Conservation (phyloP, 2,113 vertebrate species). For the Vidua macroura region DNA sequence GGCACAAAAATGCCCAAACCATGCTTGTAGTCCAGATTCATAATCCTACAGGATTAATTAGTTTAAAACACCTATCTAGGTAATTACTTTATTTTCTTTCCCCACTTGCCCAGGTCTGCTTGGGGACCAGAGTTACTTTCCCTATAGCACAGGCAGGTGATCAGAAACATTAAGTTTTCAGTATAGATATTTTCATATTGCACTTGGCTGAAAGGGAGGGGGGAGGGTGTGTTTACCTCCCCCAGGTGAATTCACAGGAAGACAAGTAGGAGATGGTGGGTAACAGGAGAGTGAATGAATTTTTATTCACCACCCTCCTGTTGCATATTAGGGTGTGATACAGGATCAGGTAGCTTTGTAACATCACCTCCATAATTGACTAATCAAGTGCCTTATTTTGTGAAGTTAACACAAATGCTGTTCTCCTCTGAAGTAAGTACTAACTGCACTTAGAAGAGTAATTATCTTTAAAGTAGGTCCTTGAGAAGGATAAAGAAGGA, state of each 20-base stretch:
- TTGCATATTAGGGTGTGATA: not conserved
- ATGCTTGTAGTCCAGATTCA: not conserved
- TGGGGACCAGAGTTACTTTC: not conserved
- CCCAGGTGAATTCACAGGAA: not conserved
- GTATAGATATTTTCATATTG: not conserved
- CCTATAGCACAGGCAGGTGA: not conserved
- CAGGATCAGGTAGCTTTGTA: not conserved
- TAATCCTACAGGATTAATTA: not conserved
- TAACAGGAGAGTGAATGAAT: not conserved
- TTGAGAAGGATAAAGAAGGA: not conserved
- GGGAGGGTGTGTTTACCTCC: not conserved
- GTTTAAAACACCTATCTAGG: not conserved
- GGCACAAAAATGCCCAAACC: not conserved
- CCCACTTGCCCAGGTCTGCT: not conserved
- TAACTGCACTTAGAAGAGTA: not conserved
- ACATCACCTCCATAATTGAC: not conserved
- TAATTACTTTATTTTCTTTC: not conserved
- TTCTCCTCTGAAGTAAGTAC: not conserved
- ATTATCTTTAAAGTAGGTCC: constrained; percentile 21
- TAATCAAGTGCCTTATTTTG: not conserved
- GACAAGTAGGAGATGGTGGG: not conserved
- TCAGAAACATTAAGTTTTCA: not conserved
- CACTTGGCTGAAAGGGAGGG: not conserved
- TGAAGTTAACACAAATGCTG: not conserved
- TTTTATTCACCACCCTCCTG: not conserved